These are phyloP conservation scores for Onychorhynchus coronatus DNA, from an alignment of 2,113 vertebrate species.

Conservation along the genomic window DNA sequence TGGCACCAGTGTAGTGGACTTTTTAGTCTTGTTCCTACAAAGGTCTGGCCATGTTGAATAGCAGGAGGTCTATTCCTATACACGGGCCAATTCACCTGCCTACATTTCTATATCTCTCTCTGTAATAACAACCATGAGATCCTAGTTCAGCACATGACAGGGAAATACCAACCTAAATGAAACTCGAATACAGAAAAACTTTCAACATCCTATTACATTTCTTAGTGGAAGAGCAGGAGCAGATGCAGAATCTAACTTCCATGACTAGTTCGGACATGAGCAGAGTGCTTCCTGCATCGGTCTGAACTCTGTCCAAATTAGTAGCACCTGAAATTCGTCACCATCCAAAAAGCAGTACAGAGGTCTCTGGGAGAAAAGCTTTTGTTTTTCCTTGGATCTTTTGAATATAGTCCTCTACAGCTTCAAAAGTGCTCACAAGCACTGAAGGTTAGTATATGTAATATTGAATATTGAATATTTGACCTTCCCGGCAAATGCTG, in stretches of 20 bases:
- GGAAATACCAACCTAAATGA: neutral
- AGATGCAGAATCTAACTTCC: neutral
- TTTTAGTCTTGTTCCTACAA: neutral
- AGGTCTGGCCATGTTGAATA: neutral
- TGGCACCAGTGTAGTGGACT: accelerated
- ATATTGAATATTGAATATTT: neutral
- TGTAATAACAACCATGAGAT: neutral
- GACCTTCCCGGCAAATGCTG: neutral
- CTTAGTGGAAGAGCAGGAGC: neutral
- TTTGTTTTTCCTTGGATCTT: neutral
- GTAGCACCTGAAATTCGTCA: neutral
- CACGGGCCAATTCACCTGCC: neutral
- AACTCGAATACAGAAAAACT: neutral
- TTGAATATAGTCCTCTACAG: neutral
- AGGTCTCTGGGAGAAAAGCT: neutral
- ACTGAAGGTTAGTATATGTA: neutral
- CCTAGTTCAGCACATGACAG: neutral
- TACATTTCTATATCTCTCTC: too few relatives aligned
- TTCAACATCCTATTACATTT: neutral
- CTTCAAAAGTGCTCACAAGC: neutral
- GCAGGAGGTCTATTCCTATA: neutral
- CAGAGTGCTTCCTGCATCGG: neutral
- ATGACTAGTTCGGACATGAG: neutral
- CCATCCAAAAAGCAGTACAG: neutral
- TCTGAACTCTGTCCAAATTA: neutral